phyloP scores from a whole-genome alignment of 2,888 invertebrate genomes.

The Pardosa pseudoannulata region DNA sequence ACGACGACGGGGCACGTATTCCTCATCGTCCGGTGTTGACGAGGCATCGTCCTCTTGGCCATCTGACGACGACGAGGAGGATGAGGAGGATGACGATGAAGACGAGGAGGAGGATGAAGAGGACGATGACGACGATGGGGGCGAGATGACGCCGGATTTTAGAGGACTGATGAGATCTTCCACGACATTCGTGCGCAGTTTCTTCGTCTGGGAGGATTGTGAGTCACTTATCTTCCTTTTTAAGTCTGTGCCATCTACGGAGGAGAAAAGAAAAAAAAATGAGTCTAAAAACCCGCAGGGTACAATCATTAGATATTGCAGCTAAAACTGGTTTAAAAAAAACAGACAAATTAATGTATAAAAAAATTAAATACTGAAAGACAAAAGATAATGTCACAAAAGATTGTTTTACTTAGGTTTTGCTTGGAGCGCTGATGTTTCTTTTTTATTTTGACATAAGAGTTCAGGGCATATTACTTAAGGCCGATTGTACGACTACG shows the following conservation, averaged over 20 bases:
- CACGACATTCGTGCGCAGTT: slow-evolving; percentile 11
- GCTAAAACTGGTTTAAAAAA: too few species aligned
- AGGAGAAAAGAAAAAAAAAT: slow-evolving; percentile 12
- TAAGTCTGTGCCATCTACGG: slow-evolving; percentile 38
- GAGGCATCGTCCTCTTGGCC: slow-evolving; percentile 31
- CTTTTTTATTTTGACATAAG: too few species aligned
- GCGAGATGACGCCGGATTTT: slow-evolving; percentile 18
- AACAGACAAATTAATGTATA: too few species aligned
- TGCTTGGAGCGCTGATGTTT: too few species aligned
- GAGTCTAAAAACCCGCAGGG: too few species aligned
- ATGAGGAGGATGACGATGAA: neutral
- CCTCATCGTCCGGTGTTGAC: slow-evolving; percentile 42
- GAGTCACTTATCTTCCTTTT: slow-evolving; percentile 37
- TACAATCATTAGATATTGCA: too few species aligned
- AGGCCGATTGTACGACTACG: too few species aligned
- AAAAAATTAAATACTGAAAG: too few species aligned
- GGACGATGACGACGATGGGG: neutral
- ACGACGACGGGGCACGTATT: slow-evolving; percentile 47
- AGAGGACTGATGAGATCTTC: neutral
- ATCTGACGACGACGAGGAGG: slow-evolving; percentile 32
- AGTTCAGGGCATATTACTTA: too few species aligned
- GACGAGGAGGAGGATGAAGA: neutral
- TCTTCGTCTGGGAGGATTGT: slow-evolving; percentile 31
- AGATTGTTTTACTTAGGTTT: too few species aligned
- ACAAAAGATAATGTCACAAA: too few species aligned